Conservation (phyloP, 2,888 invertebrate species). For the Cantharis rufa region DNA sequence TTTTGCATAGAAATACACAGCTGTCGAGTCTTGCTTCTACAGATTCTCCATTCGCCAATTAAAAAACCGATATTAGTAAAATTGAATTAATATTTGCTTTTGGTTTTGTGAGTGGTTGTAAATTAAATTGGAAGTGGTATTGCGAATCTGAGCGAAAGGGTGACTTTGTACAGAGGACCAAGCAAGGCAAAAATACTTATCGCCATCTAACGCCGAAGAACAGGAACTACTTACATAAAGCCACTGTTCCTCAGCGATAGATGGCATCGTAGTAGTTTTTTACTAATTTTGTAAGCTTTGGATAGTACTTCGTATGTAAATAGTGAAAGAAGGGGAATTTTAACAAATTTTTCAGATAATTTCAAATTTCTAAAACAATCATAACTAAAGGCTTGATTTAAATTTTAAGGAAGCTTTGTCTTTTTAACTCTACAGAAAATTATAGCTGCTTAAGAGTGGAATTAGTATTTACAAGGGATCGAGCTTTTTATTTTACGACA, state of each 20-base stretch:
- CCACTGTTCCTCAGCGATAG: not conserved
- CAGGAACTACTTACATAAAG: not conserved
- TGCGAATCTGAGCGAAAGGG: too few species aligned
- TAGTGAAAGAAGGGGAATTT: not conserved
- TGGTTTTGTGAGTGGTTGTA: too few species aligned
- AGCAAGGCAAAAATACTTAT: not conserved
- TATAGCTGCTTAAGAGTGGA: conserved; percentile 95
- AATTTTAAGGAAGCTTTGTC: not conserved
- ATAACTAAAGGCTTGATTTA: not conserved
- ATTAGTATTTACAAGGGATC: conserved; percentile 91
- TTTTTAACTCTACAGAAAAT: conserved; percentile 70
- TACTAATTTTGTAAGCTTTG: not conserved
- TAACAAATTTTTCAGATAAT: not conserved
- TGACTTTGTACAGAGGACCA: not conserved
- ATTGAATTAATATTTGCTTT: too few species aligned
- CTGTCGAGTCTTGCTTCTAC: too few species aligned
- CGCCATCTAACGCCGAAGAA: not conserved
- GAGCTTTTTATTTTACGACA: conserved; percentile 96
- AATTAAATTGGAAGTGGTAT: too few species aligned
- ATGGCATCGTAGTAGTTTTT: too few species aligned
- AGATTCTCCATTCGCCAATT: too few species aligned
- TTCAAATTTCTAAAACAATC: not conserved
- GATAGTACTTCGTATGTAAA: not conserved
- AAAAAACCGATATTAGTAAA: too few species aligned
- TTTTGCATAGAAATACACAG: too few species aligned